Evolutionary conservation across 2,888 invertebrate species (phyloP).

Genomic region (Euplagia quadripunctaria): DNA sequence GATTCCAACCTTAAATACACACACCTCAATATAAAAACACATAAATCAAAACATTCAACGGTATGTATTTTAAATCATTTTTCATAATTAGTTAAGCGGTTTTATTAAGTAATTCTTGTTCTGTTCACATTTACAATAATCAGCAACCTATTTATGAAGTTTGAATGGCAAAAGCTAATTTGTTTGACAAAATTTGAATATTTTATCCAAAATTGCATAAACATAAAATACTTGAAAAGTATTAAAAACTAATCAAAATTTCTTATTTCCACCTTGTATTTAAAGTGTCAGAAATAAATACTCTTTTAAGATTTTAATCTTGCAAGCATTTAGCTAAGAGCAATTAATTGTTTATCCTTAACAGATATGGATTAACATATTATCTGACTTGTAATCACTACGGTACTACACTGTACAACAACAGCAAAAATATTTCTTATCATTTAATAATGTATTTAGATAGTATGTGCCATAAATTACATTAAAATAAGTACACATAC

Average conservation of each 20-base stretch:
- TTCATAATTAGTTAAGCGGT: neutral
- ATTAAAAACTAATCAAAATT: neutral
- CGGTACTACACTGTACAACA: neutral
- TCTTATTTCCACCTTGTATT: neutral
- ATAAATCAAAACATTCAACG: constrained; percentile 78
- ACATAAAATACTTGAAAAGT: neutral
- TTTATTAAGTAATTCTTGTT: neutral
- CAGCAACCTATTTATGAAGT: too few species aligned
- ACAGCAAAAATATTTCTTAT: neutral
- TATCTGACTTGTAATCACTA: neutral
- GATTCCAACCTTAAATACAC: constrained; percentile 90
- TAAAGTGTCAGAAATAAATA: neutral
- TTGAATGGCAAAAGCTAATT: too few species aligned
- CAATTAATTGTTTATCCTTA: neutral
- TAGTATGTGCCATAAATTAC: too few species aligned
- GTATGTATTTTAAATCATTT: constrained; percentile 67
- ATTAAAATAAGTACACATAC: neutral
- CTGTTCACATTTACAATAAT: neutral
- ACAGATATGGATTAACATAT: neutral
- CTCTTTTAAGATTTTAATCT: neutral
- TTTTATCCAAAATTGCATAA: neutral
- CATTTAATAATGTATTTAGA: neutral
- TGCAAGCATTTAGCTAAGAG: neutral
- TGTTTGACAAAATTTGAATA: neutral
- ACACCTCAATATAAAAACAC: constrained; percentile 87